Conservation (phyloP, 2,113 vertebrate genomes). For the Cyrtonyx montezumae region DNA sequence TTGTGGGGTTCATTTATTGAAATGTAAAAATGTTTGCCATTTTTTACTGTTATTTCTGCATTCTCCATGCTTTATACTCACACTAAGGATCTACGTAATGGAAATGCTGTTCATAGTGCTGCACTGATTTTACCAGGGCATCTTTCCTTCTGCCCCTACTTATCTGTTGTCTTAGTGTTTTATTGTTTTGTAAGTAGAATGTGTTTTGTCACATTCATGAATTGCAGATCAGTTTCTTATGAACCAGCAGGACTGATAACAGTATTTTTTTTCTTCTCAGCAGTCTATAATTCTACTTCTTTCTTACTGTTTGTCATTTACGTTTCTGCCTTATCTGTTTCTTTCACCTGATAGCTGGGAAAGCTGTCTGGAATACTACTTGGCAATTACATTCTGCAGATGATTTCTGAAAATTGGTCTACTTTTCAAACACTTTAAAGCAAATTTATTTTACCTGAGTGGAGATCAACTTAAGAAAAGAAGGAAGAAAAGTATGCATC, state of each 20-base stretch:
- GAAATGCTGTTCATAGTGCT: neutral
- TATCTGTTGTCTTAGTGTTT: neutral
- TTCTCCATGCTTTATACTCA: neutral
- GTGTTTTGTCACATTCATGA: slow-evolving; percentile 49
- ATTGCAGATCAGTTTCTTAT: slow-evolving; percentile 59
- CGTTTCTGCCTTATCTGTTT: slow-evolving; percentile 19
- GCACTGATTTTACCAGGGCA: neutral
- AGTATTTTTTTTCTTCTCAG: slow-evolving; percentile 37
- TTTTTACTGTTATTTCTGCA: neutral
- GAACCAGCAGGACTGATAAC: slow-evolving; percentile 38
- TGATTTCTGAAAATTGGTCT: slow-evolving; percentile 16
- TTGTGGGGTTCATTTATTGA: neutral
- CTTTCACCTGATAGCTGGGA: neutral
- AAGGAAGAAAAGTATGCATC: neutral
- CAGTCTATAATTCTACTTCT: slow-evolving; percentile 20
- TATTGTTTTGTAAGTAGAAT: slow-evolving; percentile 33
- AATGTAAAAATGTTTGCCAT: neutral
- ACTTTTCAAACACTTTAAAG: neutral
- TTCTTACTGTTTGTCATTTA: slow-evolving; percentile 22
- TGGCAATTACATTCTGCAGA: slow-evolving; percentile 11
- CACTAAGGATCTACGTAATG: neutral
- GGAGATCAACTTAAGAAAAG: neutral
- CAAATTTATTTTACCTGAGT: neutral
- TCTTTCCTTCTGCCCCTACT: neutral
- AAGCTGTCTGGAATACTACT: neutral